Evolutionary conservation across 2,797 vertebrate genomes (phyloP), one percentile per base, ranked within the genome.

Genomic region (Onychomys arenicola): DNA sequence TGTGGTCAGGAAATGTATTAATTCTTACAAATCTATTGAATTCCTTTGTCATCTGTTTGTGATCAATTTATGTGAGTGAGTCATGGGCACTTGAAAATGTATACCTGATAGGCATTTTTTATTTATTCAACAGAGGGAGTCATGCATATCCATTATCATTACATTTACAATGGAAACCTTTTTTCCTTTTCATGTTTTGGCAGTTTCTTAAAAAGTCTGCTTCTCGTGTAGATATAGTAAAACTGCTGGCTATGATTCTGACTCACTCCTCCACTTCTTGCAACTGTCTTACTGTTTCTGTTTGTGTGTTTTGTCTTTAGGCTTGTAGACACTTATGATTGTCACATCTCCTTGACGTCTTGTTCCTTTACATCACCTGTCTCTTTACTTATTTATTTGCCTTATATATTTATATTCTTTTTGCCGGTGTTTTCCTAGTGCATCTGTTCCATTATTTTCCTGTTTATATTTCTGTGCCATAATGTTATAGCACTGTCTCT

Each of bases 401-500:
- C 43, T 77, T 71, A 16, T 16, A 63, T 63, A n/a, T 61, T 90
- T 81, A 61, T 90, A 52, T 78, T 75, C 21, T 90, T 75, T 89
- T 34, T 65, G 7, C 29, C 91, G 27, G 7, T 77, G 67, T 87
- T 91, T 84, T 55, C 37, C 65, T 91, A 80, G 86, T 77, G n/a
- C 73, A 43, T 61, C 43, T 87, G 67, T 96, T 86, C 75, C 43
- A 71, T 61, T 82, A 23, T 76, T 93, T 91, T 84, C 55, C 69
- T 69, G 63, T 67, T 81, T 78, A 29, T 71, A 63, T 91, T 90
- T 91, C 40, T 81, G 14, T 90, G 46, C 27, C 21, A 65, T 87
- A 82, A 55, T 91, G 55, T 81, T 96, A 90, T 89, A 92, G 40
- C 13, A 12, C 4, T 95, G 46, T 65, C 88, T 95, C 65, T 96